Evolutionary conservation across 2,113 vertebrate genomes (phyloP), one percentile per base, ranked within the genome.

Genomic region (Desmodus rotundus): DNA sequence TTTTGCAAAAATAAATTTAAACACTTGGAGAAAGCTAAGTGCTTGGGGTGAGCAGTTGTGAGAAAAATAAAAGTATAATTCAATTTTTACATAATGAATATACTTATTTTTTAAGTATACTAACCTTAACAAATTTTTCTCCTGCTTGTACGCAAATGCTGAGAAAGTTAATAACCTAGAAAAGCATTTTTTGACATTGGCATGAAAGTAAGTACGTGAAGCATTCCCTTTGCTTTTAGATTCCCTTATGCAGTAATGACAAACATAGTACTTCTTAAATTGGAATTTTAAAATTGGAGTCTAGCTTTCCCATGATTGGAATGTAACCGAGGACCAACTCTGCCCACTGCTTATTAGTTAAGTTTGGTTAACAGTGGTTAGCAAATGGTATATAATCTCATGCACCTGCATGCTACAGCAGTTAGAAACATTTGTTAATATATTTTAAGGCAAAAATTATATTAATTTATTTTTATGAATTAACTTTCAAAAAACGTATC

Each of bases 201-300:
- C 5, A 31, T 80, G 11, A 33, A 84, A 63, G 22, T 93, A 13
- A 22, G 50, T 14, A 56, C 36, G 26, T 87, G 24, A 89, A 61
- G 19, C 74, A 63, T 96, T 96, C 92, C n/a, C 47, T 92, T 89
- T 89, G 31, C 76, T 81, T 93, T 94, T 96, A 89, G 61, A 86
- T 97, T 94, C 52, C 65, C 33, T 96, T 94, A 93, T 91, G 65
- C 58, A 94, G 36, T 95, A 94, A 87, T 90, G 52, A 65, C 33
- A 74, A 89, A 89, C 38, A 89, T 82, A 92, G 45, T 74, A n/a
- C 58, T 94, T 96, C 83, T 95, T 87, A 94, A 83, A 72, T 85
- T 72, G 73, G 83, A 94, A 61, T 94, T 97, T 94, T 97, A 85
- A 91, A 95, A 76, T 94, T 95, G 82, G 72, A 95, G 16, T 73